Evolutionary conservation across 2,888 invertebrate species (phyloP).

Genomic region (Congeria kusceri): DNA sequence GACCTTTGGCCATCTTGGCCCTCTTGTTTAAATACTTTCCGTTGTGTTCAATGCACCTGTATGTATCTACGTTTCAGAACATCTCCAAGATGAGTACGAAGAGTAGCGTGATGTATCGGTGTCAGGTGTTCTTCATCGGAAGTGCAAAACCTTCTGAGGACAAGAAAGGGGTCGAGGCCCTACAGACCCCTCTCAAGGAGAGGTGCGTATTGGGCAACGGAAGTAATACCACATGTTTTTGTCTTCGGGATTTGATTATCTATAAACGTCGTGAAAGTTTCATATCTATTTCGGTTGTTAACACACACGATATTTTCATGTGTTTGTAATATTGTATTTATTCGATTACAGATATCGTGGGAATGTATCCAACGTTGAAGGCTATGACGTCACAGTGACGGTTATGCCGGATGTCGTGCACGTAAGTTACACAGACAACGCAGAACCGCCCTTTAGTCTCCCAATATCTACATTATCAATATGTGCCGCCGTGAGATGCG

Average conservation of each 20-base stretch:
- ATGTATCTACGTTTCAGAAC: not conserved
- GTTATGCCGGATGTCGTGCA: conserved; percentile 38
- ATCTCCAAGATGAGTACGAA: conserved; percentile 40
- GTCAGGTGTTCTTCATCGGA: conserved; percentile 51
- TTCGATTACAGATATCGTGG: conserved; percentile 40
- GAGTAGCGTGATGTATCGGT: conserved; percentile 51
- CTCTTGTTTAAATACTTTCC: too few relatives aligned
- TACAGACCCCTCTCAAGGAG: conserved; percentile 44
- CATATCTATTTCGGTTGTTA: not conserved
- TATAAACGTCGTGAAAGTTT: not conserved
- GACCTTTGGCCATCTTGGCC: too few relatives aligned
- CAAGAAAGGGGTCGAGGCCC: conserved; percentile 49
- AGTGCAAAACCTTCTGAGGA: conserved; percentile 19
- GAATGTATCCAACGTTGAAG: conserved; percentile 22
- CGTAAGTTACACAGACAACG: conserved; percentile 20
- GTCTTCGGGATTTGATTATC: not conserved
- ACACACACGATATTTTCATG: not conserved
- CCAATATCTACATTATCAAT: conserved; percentile 45
- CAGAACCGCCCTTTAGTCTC: conserved; percentile 18
- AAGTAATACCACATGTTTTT: not conserved
- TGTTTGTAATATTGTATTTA: not conserved
- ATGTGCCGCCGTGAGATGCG: conserved; percentile 55
- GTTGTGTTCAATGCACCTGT: too few relatives aligned
- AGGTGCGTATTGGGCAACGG: conserved; percentile 9
- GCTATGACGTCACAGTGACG: conserved; percentile 46